Base-by-base conservation (phyloP, 2,113 vertebrate genomes). In the Bujurquina vittata region DNA sequence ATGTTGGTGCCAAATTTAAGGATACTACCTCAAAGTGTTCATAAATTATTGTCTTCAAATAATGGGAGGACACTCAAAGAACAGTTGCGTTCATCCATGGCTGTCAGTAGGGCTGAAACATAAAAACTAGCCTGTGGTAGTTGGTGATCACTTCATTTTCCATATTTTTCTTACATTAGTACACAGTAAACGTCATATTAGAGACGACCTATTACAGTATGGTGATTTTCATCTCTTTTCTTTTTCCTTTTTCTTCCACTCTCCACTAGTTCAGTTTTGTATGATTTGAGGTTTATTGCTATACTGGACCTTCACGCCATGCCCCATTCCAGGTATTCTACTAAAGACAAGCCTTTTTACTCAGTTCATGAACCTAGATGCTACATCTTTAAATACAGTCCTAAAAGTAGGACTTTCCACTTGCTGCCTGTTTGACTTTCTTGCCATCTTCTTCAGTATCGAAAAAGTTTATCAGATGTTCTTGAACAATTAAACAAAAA, bases 401-500 rank as follows among this genome's bases (percentile, higher is more conserved):
- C 33, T 26, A 26, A 14, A 26, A 29, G 1, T 59, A 46, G 3
- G 58, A 60, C 37, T 75, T 72, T 54, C 46, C 26, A n/a, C 46
- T 9, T 72, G 26, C 35, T 58, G 15, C 35, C 40, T 63, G 54
- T 80, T 83, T 72, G 35, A 18, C 35, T 83, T 69, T 73, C 29
- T 54, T 67, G 59, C 18, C 3, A 12, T 59, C 33, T 58, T 54
- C 6, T 55, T 81, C 4, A 31, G 12, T 72, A 86, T n/a, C 76
- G 77, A 80, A 83, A n/a, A 88, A 61, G 75, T 87, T 91, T 80
- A 87, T 90, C 46, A 91, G 69, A 88, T 86, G 58, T 84, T 89
- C 80, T 77, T 87, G 77, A 84, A 88, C 84, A 91, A 89, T 91
- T 91, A 87, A 84, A 89, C 84, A 89, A 63, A 65, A 65, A 75